Conservation (phyloP, 2,797 vertebrate genomes). For the Acipenser oxyrinchus region DNA sequence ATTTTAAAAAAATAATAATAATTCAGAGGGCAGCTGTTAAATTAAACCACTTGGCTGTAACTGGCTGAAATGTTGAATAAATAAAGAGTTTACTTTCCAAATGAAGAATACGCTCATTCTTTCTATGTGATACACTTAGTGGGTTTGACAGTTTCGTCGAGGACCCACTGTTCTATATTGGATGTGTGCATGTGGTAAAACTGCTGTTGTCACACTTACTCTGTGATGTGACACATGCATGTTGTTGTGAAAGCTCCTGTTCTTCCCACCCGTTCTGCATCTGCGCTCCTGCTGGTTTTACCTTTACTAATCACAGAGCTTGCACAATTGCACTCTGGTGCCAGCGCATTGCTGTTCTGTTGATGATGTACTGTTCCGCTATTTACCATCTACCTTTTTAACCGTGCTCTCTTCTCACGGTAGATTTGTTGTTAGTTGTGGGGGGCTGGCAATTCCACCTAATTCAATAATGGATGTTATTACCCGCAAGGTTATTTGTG, state of each 20-base stretch:
- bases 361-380: not conserved
- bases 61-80: no score
- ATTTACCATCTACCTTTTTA: not conserved
- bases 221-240: constrained; percentile 48
- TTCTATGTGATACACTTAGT: constrained; percentile 11
- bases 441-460: no score
- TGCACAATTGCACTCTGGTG: constrained; percentile 35
- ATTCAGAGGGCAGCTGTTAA: no score
- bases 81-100: no score
- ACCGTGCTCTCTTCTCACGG: not conserved
- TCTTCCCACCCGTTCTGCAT: not conserved
- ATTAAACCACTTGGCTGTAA: no score
- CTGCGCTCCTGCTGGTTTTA: not conserved
- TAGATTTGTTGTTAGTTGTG: no score
- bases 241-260: constrained; percentile 28
- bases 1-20: no score
- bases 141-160: constrained; percentile 38
- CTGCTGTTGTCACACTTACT: constrained; percentile 30
- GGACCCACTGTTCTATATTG: constrained; percentile 61
- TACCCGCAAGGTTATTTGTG: no score
- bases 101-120: no score
- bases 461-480: no score
- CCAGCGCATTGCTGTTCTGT: constrained; percentile 24
- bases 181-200: constrained; percentile 61
- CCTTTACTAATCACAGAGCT: not conserved